Percentiles rank a stretch among this genome's conserved stretches.
These are phyloP conservation scores for Panthera uncia DNA, from an alignment of 2,113 vertebrate genomes.

Conservation along the genomic window DNA sequence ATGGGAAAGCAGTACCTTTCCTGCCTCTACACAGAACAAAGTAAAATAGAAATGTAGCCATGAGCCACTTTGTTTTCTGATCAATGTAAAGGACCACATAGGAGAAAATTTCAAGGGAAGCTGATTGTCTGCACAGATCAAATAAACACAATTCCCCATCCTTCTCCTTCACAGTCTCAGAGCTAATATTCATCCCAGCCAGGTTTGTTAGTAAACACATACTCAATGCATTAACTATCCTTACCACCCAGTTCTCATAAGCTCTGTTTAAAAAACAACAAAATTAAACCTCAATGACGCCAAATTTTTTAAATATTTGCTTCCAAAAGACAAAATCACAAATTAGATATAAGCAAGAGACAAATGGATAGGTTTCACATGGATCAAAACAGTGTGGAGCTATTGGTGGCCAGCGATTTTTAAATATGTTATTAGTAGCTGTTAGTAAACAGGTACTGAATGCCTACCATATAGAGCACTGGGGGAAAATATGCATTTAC, in stretches of 20 bases:
- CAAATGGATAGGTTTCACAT: background rate
- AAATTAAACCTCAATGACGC: background rate
- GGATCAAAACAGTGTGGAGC: background rate
- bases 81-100: background rate
- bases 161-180: background rate
- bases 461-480: background rate
- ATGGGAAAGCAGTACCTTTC: background rate
- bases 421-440: background rate
- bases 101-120: background rate
- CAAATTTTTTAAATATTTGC: background rate
- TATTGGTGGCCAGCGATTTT: background rate
- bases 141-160: background rate
- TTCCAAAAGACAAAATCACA: conserved; percentile 45
- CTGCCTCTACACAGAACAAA: background rate
- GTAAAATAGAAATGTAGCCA: background rate
- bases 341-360: background rate
- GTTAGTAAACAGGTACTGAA: background rate
- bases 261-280: background rate
- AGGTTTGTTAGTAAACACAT: background rate
- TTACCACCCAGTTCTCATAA: background rate
- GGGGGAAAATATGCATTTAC: background rate
- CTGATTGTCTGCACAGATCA: background rate
- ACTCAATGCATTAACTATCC: background rate
- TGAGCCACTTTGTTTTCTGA: background rate
- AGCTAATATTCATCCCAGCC: background rate